A percentile compares a stretch with the other conserved stretches of the same genome.
phyloP scores from a whole-genome alignment of 2,888 invertebrate species.

The Auanema freiburgensis region DNA sequence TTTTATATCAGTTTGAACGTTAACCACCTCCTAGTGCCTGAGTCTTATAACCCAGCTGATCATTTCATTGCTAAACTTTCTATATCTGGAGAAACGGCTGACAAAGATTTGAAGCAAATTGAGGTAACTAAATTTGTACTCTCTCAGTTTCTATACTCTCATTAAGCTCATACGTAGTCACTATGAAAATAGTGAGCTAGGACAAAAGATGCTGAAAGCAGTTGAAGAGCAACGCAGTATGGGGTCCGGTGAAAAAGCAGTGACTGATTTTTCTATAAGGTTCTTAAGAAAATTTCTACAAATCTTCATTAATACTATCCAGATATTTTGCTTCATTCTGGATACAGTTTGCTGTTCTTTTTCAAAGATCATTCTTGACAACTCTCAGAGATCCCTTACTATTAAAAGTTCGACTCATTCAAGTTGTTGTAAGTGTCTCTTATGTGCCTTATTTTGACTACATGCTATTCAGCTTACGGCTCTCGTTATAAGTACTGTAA shows the following conservation, averaged over 20 bases:
- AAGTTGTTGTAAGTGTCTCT: conserved; percentile 79
- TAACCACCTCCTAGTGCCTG: conserved; percentile 42
- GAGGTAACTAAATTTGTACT: conserved; percentile 24
- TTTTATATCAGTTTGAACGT: conserved; percentile 20
- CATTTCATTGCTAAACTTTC: conserved; percentile 61
- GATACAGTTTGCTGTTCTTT: conserved; percentile 82
- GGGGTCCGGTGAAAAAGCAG: neutral
- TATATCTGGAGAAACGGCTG: conserved; percentile 36
- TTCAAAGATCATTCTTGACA: conserved; percentile 87
- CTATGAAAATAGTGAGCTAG: conserved; percentile 29
- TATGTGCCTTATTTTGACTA: neutral
- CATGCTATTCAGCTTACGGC: conserved; percentile 37
- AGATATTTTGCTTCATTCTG: conserved; percentile 83
- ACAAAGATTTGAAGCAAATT: conserved; percentile 33
- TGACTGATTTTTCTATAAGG: neutral
- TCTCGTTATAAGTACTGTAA: conserved; percentile 46
- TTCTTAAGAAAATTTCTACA: neutral
- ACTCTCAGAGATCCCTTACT: conserved; percentile 86
- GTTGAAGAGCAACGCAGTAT: conserved; percentile 3
- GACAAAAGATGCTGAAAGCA: conserved; percentile 11
- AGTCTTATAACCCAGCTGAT: conserved; percentile 63
- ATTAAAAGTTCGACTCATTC: conserved; percentile 81
- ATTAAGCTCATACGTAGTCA: conserved; percentile 19
- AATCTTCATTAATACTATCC: neutral
- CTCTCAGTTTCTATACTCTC: neutral